These are phyloP conservation scores for Argya squamiceps DNA, from an alignment of 2,797 vertebrate species.

Conservation along the genomic window DNA sequence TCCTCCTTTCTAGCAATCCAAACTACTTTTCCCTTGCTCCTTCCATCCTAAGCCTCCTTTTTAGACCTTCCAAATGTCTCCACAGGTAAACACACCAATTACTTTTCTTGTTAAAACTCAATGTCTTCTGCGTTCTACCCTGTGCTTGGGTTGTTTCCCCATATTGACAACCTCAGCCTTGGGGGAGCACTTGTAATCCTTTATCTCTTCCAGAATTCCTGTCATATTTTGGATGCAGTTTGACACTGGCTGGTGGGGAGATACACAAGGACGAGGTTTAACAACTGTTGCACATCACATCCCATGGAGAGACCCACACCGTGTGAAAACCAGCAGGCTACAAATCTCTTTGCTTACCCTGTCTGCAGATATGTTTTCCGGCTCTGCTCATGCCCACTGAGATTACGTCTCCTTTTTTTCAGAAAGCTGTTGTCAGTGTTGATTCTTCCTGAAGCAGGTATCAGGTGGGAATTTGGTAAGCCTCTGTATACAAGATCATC, in stretches of 20 bases:
- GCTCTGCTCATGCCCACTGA: not conserved
- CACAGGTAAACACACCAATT: fast-evolving
- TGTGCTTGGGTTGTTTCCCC: not conserved
- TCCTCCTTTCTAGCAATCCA: not conserved
- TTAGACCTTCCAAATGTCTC: not conserved
- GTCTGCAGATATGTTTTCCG: not conserved
- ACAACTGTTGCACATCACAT: slow-evolving; percentile 8
- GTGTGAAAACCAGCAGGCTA: not conserved
- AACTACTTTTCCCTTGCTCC: not conserved
- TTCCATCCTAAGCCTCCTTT: not conserved
- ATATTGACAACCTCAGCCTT: not conserved
- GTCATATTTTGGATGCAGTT: not conserved
- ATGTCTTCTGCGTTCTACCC: not conserved
- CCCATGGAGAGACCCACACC: not conserved
- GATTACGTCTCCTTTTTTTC: not conserved
- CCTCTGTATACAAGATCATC: not conserved
- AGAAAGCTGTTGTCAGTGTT: not conserved
- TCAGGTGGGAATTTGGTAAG: not conserved
- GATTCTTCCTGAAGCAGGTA: not conserved
- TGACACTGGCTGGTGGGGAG: not conserved
- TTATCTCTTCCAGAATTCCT: not conserved
- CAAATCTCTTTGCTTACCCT: slow-evolving; percentile 7
- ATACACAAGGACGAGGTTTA: not conserved
- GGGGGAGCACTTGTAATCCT: not conserved
- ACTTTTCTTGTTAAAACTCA: not conserved